Base-by-base conservation (phyloP, 2,113 vertebrate species). In the Callospermophilus lateralis region DNA sequence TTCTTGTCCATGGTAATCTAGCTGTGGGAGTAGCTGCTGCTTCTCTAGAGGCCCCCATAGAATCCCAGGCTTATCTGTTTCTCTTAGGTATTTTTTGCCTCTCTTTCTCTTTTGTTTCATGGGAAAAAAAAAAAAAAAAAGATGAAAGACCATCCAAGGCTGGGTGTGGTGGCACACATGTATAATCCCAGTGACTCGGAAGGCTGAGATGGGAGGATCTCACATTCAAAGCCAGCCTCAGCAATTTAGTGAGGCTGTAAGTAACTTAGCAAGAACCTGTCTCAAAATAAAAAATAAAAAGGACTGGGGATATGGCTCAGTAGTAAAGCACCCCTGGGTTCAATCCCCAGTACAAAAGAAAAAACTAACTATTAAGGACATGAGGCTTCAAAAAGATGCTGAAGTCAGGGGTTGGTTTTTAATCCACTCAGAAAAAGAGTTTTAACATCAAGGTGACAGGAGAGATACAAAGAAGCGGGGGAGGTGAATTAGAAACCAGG, bases 381-480 rank as follows among this genome's bases (percentile, higher is more conserved):
- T 26, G 48, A 94, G 72, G 67, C 37, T 63, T 90, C 32, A 67
- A 91, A 37, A 89, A 95, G 53, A 95, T 94, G 90, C 88, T 78
- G 22, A 95, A 77, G 28, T 73, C 67, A 94, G 37, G 58, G 32
- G 11, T 65, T 80, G 70, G 30, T 94, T 89, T 37, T 93, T 94
- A 87, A 79, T 72, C 22, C 32, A 72, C 26, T 28, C 42, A 16
- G 8, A 76, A 51, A 37, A 90, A 97, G 95, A 93, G 48, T 45
- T 53, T 94, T 74, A 89, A 96, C 17, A 58, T 89, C 81, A 93
- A 92, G 22, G 26, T 61, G 78, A 92, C 10, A 70, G 74, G 45
- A 78, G 32, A 76, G 22, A 84, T 68, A 79, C 12, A 80, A 68
- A 95, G 63, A 74, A 86, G n/a, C n/a, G n/a, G 39, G 70, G 48